These are phyloP conservation scores for Coregonus suidteri DNA, from an alignment of 2,797 vertebrate species.

Conservation along the genomic window DNA sequence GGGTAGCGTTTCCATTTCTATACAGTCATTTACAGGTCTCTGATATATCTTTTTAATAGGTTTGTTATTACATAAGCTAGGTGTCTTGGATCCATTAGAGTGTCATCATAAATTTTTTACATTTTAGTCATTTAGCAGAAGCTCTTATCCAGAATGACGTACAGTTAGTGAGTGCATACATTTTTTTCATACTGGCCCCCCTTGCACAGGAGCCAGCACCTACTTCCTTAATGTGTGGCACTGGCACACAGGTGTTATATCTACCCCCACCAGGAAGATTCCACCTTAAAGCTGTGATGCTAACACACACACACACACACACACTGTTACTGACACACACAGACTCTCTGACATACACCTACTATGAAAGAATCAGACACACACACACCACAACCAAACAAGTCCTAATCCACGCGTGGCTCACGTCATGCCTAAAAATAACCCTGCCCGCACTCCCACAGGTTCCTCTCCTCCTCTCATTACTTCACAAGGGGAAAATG, in stretches of 20 bases:
- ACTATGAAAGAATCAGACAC: slow-evolving; percentile 20
- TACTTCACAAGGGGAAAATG: slow-evolving; percentile 75
- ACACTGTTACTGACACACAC: slow-evolving; percentile 6
- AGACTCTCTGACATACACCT: slow-evolving; percentile 36
- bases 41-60: background rate
- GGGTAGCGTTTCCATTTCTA: background rate
- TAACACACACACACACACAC: background rate
- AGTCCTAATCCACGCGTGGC: slow-evolving; percentile 66
- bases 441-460: slow-evolving; percentile 68
- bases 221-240: background rate
- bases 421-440: slow-evolving; percentile 79
- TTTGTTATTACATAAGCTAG: background rate
- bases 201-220: background rate
- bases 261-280: background rate
- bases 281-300: slow-evolving; percentile 40
- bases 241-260: background rate
- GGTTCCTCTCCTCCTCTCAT: slow-evolving; percentile 73
- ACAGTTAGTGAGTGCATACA: too few species aligned
- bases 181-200: too few species aligned
- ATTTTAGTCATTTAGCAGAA: too few species aligned
- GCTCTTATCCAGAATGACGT: too few species aligned
- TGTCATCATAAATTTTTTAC: background rate
- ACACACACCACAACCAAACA: slow-evolving; percentile 32
- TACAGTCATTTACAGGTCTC: background rate
- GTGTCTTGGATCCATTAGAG: background rate